Base-by-base conservation (phyloP, 2,113 vertebrate species). In the Oreochromis niloticus region DNA sequence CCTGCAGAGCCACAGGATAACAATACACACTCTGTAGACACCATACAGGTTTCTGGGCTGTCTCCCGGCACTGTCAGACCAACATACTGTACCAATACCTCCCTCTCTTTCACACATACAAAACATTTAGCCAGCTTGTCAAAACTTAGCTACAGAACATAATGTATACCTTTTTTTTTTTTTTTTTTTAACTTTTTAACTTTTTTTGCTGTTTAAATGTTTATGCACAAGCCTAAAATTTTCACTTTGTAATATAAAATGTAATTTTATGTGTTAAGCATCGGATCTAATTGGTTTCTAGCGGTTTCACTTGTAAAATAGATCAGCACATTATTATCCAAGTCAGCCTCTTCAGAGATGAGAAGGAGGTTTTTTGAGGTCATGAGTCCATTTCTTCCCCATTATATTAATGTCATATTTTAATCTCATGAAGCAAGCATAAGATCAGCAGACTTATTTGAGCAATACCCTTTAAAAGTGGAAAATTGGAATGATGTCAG, bases 11-110 rank as follows among this genome's bases (percentile, higher is more conserved):
- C 48, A 24, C 88, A 88, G 50, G 56, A 43, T 14, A 27, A 80
- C 85, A 90, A 85, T 59, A 78, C 71, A 41, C 80, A 80, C 81
- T 82, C 27, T 90, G 90, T 81, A 50, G 85, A 86, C 71, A 59
- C 11, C 81, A 68, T 17, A 43, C 81, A 79, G 85, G 41, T 85
- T 81, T 43, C 57, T 59, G 78, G 56, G 78, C 73, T 81, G 9
- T 7, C 41, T 56, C 81, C 75, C 81, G 78, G 52, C 81, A 32
- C 46, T 13, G 8, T 56, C 59, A 56, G 9, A 75, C 84, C 10
- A 34, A 82, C 54, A 59, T 6, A 54, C 27, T 30, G 66, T 17
- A 36, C 89, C 24, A 10, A 81, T 56, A 54, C 39, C 73, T 32
- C 46, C n/a, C 46, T n/a, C 55, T 68, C 34, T 79, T 61, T 85